Evolutionary conservation across 2,113 vertebrate species (phyloP).

Genomic region (Polyodon spathula): DNA sequence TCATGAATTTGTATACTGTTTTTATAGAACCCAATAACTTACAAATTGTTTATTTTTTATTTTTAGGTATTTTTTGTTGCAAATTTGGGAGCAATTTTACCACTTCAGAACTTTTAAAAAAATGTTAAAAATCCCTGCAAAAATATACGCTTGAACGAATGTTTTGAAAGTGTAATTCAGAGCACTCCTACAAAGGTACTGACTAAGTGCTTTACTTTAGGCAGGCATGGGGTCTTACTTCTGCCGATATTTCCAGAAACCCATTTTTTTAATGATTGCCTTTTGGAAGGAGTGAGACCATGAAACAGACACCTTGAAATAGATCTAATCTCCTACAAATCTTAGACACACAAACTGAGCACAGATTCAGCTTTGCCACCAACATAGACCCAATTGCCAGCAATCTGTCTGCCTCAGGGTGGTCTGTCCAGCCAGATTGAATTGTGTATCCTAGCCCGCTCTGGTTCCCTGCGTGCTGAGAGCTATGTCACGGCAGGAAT

Average conservation of each 20-base stretch:
- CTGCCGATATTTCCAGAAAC: constrained; percentile 45
- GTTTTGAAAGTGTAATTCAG: constrained; percentile 9
- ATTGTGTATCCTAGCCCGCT: constrained; percentile 28
- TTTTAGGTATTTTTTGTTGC: background rate
- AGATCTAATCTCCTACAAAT: constrained; percentile 8
- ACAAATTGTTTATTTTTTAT: background rate
- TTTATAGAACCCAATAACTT: too few species aligned
- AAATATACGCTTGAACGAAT: constrained; percentile 4
- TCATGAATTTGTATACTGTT: too few species aligned
- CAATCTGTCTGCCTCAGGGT: constrained; percentile 7
- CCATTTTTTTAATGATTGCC: constrained; percentile 41
- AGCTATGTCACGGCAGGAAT: constrained; percentile 49
- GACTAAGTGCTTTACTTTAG: background rate
- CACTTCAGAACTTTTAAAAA: constrained; percentile 9
- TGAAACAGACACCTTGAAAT: constrained; percentile 4
- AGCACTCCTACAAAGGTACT: constrained; percentile 2
- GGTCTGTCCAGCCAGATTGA: constrained; percentile 28
- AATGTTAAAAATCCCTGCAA: constrained; percentile 7
- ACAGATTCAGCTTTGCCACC: background rate
- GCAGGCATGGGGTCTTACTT: constrained; percentile 34
- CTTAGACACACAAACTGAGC: constrained; percentile 2
- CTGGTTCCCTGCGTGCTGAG: constrained; percentile 13
- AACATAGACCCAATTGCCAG: constrained; percentile 9
- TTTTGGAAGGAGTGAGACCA: constrained; percentile 14
- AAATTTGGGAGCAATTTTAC: background rate